Evolutionary conservation across 2,888 invertebrate species (phyloP), one percentile per base, ranked within the genome.

Genomic region (Stenodera caucasica): DNA sequence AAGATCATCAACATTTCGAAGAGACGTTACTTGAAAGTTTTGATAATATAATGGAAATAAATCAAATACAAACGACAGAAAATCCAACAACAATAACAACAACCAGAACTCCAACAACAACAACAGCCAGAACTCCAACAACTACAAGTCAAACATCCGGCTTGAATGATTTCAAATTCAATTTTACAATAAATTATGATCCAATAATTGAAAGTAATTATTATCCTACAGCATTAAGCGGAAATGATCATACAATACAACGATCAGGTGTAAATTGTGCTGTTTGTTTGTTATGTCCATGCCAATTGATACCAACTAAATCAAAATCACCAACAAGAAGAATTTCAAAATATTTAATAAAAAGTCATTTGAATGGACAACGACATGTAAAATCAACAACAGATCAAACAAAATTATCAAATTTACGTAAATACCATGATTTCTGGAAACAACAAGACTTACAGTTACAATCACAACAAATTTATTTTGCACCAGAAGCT

Each of bases 401-500:
- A 1, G 64, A 54, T 18, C 14, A 49, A 2, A 14, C 11, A 11
- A 58, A 61, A 37, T 7, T 67, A 6, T 50, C 58, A 21, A 55
- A 58, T 12, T 52, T 76, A n/a, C 55, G 57, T 35, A 64, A 60
- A 15, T 78, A 74, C 54, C 77, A 78, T 60, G 68, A 72, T 21
- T 60, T 64, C 35, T 78, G 75, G 69, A 55, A 66, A 7, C 70
- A 64, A 49, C 67, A 72, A 55, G 76, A 76, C 15, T 35, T 57
- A 0, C 23, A 37, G 5, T 69, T 69, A 61, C 77, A 78, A 57
- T 70, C 74, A 6, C 76, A 77, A 60, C 77, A 77, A 67, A 67
- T 73, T 11, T 72, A 72, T 65, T 75, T 77, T 58, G 54, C 61
- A 15, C 72, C 73, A 12, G 60, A 66, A 15, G 26, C 55, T 12